A percentile compares a stretch with the other conserved stretches of the same genome.
Conservation (phyloP, 2,113 vertebrate species). For the Galeopterus variegatus region DNA sequence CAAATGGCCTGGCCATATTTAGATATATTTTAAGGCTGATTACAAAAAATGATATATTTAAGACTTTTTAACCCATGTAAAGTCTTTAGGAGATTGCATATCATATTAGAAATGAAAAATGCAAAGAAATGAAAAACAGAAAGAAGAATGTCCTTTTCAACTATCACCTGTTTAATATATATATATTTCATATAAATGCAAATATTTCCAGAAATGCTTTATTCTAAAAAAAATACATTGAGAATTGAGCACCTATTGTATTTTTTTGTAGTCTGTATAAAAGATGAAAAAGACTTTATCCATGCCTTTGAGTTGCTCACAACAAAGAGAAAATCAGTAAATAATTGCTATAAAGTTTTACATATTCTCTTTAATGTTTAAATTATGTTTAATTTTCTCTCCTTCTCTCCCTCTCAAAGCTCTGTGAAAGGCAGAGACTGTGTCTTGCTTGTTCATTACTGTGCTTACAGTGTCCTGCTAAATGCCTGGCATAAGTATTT, state of each 20-base stretch:
- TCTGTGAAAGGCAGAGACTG: background rate
- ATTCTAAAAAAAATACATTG: background rate
- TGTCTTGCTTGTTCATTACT: background rate
- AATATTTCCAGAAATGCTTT: constrained; percentile 10
- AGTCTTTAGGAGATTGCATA: background rate
- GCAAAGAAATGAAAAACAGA: background rate
- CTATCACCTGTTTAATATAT: background rate
- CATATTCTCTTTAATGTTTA: constrained; percentile 18
- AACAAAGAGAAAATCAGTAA: background rate
- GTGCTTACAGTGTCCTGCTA: background rate
- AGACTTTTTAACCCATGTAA: background rate
- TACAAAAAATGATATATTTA: background rate
- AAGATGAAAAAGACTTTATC: background rate
- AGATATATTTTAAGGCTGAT: constrained; percentile 24
- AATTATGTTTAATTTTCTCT: background rate
- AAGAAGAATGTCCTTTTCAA: background rate
- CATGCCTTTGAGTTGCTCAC: background rate
- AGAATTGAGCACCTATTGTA: background rate
- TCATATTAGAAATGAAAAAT: constrained; percentile 3
- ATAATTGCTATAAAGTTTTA: background rate
- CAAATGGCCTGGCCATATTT: background rate
- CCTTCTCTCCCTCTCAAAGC: background rate
- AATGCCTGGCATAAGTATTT: background rate
- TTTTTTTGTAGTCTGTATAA: background rate
- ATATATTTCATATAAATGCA: background rate